Conservation (phyloP, 2,888 invertebrate species). For the Andrena bicolor region DNA sequence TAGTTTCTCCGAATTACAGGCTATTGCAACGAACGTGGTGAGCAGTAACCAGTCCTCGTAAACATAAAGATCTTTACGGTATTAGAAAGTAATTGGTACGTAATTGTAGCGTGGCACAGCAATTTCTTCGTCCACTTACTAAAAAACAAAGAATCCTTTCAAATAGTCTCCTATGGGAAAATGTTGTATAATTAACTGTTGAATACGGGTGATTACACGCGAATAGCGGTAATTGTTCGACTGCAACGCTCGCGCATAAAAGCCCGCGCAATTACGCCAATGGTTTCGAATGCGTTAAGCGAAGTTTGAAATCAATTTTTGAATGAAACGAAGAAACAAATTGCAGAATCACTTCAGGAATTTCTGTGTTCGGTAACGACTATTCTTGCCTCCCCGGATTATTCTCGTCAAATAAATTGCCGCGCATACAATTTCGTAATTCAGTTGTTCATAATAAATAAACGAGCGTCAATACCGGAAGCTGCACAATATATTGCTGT, state of each 20-base stretch:
- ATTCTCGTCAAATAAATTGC: background rate
- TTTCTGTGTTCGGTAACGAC: background rate
- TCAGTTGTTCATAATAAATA: background rate
- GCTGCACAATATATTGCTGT: too few relatives aligned
- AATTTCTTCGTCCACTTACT: background rate
- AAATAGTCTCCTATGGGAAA: background rate
- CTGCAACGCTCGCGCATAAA: slow-evolving; percentile 1
- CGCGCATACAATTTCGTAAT: background rate
- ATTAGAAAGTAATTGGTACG: background rate
- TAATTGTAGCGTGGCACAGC: background rate
- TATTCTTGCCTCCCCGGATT: background rate
- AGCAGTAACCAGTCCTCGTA: too few relatives aligned
- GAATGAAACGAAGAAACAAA: background rate
- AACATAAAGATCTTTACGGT: background rate
- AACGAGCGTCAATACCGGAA: background rate
- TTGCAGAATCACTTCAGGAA: background rate
- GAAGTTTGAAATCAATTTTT: background rate
- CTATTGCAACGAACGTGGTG: too few relatives aligned
- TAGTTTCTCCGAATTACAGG: too few relatives aligned
- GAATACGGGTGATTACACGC: slow-evolving; percentile 2
- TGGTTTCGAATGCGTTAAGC: slow-evolving; percentile 4
- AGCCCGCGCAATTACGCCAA: slow-evolving; percentile 12
- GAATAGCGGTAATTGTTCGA: slow-evolving; percentile 14
- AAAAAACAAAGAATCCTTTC: background rate
- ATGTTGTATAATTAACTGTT: slow-evolving; percentile 21